These are phyloP conservation scores for Lamellibrachia columna DNA, from an alignment of 2,888 invertebrate genomes.

Conservation along the genomic window DNA sequence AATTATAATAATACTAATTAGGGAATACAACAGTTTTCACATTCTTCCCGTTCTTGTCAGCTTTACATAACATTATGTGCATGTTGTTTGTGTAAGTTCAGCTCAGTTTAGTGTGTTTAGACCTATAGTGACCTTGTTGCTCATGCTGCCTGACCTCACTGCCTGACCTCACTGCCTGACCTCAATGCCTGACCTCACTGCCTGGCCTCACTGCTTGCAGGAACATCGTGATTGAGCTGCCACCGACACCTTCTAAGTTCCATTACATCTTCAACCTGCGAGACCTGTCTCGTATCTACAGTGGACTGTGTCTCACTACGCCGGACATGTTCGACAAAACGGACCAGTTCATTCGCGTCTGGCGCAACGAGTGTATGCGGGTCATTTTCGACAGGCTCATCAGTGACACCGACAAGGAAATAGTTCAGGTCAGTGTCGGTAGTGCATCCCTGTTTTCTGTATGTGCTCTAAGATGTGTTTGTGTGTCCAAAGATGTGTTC, in stretches of 20 bases:
- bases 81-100: no score
- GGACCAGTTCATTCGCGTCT: slow-evolving; percentile 79
- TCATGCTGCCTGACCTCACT: no score
- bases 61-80: no score
- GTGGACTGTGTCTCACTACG: slow-evolving; percentile 82
- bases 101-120: no score
- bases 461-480: background rate
- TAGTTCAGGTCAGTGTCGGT: slow-evolving; percentile 27
- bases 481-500: background rate
- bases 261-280: slow-evolving; percentile 94
- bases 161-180: no score
- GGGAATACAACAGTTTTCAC: no score
- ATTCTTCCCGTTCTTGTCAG: no score
- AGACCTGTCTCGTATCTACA: slow-evolving; percentile 85
- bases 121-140: no score
- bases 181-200: background rate
- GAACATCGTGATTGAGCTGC: slow-evolving; percentile 77
- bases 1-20: no score
- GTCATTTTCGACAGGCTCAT: slow-evolving; percentile 89
- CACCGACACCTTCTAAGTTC: slow-evolving; percentile 92
- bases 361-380: slow-evolving; percentile 89
- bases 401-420: slow-evolving; percentile 68
- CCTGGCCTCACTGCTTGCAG: slow-evolving; percentile 45
- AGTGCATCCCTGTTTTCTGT: background rate
- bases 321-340: slow-evolving; percentile 75